Evolutionary conservation across 2,113 vertebrate species (phyloP), one percentile per base, ranked within the genome.

Genomic region (Plotosus lineatus): DNA sequence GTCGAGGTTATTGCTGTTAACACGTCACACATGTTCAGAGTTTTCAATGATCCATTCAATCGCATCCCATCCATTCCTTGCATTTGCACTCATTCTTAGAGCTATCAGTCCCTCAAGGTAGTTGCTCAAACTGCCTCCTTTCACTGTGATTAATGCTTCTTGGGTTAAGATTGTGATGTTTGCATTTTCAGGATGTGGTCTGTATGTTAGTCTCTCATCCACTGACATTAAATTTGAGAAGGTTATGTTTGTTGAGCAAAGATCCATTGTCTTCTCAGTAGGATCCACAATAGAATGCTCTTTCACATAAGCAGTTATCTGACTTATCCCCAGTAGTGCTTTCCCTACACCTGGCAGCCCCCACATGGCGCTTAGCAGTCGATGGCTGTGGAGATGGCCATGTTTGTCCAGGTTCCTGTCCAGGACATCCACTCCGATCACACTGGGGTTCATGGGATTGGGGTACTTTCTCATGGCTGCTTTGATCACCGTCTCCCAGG

Each of bases 31-130:
- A 86, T 92, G 91, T 90, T 97, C 96, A 81, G 97, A 94, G 91
- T 98, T 96, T 87, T 99, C 94, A 92, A 98, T 98, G 91, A 98
- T 97, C 97, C 98, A 99, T 89, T 99, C 98, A 89, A 99, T 98
- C 85, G 98, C 98, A 89, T 98, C 97, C 97, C 98, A 99, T 81
- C 98, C 97, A 96, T 99, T 98, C 88, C 94, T 94, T 77, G 98
- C 97, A 0, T 99, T 98, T 66, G 96, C 96, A 2, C 97, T 96
- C 90, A 99, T 98, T 0, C 95, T 98, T 85, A 86, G 94, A 44
- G 95, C 98, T 97, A 99, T 98, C 85, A 99, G 90, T 14, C 94
- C 95, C 89, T 99, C 98, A 84, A 99, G 90, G 51, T 99, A 99
- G 90, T 94, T 98, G 88, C 97, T 94, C 1, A 99, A 89, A 86